A percentile compares a stretch with the other conserved stretches of the same genome.
Evolutionary conservation across 2,797 vertebrate genomes (phyloP).

Genomic region (Gallirallus australis): DNA sequence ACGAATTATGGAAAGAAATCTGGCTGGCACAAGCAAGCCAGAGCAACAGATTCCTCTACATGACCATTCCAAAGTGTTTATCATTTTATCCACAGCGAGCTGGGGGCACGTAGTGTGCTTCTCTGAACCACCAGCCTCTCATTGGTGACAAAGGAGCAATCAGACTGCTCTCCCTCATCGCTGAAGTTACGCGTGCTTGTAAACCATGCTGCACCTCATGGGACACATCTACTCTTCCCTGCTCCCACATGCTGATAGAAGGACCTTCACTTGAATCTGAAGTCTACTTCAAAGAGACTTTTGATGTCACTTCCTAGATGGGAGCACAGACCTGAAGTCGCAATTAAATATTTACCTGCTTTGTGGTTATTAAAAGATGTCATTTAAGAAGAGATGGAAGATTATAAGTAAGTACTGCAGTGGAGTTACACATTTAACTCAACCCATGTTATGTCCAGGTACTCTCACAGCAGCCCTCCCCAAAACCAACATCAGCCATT

Average conservation of each 20-base stretch:
- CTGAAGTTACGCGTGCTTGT: background rate
- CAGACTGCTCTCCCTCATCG: rapidly evolving
- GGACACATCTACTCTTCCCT: background rate
- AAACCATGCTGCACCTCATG: background rate
- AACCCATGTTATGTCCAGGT: background rate
- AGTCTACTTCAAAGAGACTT: background rate
- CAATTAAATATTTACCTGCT: background rate
- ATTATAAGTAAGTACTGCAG: background rate
- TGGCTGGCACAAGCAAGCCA: background rate
- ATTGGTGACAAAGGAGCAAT: background rate
- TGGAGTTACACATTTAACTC: background rate
- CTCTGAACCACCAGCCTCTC: background rate
- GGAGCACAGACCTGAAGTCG: background rate
- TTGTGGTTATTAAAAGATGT: background rate
- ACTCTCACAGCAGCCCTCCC: background rate
- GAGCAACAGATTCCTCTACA: background rate
- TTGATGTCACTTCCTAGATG: background rate
- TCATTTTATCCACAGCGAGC: rapidly evolving
- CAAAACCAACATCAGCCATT: background rate
- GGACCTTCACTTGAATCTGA: background rate
- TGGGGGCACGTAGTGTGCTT: rapidly evolving
- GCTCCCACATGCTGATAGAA: background rate
- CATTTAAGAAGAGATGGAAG: background rate
- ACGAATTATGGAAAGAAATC: background rate
- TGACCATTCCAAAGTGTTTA: background rate